Percentiles rank a stretch among this genome's conserved stretches.
These are phyloP conservation scores for Meloidogyne hapla DNA, from an alignment of 1,140 invertebrate genomes.

Conservation along the genomic window DNA sequence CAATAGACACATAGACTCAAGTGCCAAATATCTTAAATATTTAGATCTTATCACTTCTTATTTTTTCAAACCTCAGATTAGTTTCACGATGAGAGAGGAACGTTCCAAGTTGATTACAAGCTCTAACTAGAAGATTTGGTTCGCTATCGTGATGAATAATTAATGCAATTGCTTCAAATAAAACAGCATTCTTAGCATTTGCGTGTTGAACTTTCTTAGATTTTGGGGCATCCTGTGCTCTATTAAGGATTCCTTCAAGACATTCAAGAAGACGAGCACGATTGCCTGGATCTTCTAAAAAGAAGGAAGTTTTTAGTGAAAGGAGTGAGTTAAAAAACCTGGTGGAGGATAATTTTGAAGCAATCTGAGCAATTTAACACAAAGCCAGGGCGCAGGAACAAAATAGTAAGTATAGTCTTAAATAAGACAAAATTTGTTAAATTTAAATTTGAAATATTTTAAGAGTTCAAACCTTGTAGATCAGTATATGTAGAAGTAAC, in stretches of 20 bases:
- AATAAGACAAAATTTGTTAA: background rate
- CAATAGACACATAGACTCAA: slow-evolving; percentile 98
- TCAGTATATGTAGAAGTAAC: slow-evolving; percentile 62
- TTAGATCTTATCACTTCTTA: slow-evolving; percentile 16
- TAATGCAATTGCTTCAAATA: slow-evolving; percentile 96
- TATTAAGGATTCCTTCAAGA: slow-evolving; percentile 98
- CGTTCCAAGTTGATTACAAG: slow-evolving; percentile 96
- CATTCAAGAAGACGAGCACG: slow-evolving; percentile 95
- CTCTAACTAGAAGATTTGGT: slow-evolving; percentile 90
- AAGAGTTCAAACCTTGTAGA: slow-evolving; percentile 24
- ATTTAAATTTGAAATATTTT: slow-evolving; percentile 48
- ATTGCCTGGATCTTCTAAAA: slow-evolving; percentile 62
- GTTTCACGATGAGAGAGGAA: slow-evolving; percentile 98
- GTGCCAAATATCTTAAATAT: slow-evolving; percentile 77
- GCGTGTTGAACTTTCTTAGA: slow-evolving; percentile 99
- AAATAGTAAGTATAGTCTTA: slow-evolving; percentile 99
- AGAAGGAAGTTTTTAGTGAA: background rate
- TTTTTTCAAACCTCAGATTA: slow-evolving; percentile 75
- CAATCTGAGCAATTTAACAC: slow-evolving; percentile 90
- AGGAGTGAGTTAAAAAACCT: slow-evolving; percentile 67
- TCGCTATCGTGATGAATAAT: slow-evolving; percentile 99
- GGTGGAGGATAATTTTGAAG: slow-evolving; percentile 97
- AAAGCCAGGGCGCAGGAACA: slow-evolving; percentile 98
- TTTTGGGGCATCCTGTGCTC: slow-evolving; percentile 98
- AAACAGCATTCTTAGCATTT: slow-evolving; percentile 98